Conservation (phyloP, 2,888 invertebrate genomes). For the Aromia moschata region DNA sequence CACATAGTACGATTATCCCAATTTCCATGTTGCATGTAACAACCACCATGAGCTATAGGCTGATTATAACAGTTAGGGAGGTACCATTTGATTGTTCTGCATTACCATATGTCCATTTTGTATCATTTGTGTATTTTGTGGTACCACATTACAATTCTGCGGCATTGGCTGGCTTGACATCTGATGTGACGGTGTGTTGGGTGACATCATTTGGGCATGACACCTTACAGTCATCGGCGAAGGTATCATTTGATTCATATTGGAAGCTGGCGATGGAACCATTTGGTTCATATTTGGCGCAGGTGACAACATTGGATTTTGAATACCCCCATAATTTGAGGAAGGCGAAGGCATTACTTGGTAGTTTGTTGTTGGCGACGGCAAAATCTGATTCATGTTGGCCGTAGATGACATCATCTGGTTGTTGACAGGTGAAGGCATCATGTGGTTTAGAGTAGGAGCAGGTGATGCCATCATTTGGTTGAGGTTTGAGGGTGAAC, state of each 20-base stretch:
- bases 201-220: conserved; percentile 53
- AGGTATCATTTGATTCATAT: conserved; percentile 43
- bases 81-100: conserved; percentile 41
- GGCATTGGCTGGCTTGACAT: conserved; percentile 29
- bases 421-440: conserved; percentile 45
- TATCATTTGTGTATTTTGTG: conserved; percentile 37
- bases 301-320: conserved; percentile 45
- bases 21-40: conserved; percentile 51
- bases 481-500: conserved; percentile 45
- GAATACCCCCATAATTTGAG: conserved; percentile 43
- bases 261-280: conserved; percentile 51
- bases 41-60: conserved; percentile 46
- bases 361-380: conserved; percentile 39
- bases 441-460: conserved; percentile 47
- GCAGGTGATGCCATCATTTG: conserved; percentile 42
- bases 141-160: conserved; percentile 38
- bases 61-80: conserved; percentile 50
- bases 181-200: conserved; percentile 40
- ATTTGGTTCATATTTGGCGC: conserved; percentile 48
- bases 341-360: conserved; percentile 50
- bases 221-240: conserved; percentile 50
- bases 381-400: conserved; percentile 48
- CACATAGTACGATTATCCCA: conserved; percentile 45
- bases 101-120: conserved; percentile 37
- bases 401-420: conserved; percentile 53